phyloP scores from a whole-genome alignment of 2,797 vertebrate species.

The Premnoplex brunnescens region DNA sequence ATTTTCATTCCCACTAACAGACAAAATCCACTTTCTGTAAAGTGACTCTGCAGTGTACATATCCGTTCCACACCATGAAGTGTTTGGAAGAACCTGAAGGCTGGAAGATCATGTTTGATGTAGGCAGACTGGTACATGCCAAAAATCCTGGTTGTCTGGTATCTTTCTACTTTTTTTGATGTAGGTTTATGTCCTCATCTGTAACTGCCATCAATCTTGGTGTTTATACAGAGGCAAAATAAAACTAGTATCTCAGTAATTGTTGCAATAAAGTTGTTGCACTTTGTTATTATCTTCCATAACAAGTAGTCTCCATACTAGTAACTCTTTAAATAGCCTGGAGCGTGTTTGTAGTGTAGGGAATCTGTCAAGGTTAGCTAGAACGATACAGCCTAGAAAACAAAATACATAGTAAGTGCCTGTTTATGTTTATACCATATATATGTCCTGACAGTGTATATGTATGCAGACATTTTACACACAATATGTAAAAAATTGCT shows the following conservation, averaged over 20 bases:
- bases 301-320: neutral
- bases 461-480: neutral
- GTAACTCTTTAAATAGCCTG: neutral
- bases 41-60: neutral
- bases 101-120: neutral
- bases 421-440: neutral
- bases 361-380: neutral
- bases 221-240: neutral
- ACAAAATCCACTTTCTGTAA: neutral
- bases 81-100: neutral
- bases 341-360: neutral
- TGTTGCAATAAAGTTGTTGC: neutral
- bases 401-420: neutral
- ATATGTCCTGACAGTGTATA: neutral
- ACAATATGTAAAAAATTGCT: neutral
- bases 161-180: neutral
- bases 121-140: neutral
- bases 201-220: neutral
- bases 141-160: neutral
- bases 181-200: neutral
- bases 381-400: neutral
- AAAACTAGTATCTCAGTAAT: neutral
- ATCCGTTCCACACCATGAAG: fast-evolving
- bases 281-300: neutral
- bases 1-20: neutral